These are phyloP conservation scores for Lasius fuliginosus DNA, from an alignment of 2,888 invertebrate species.

Conservation along the genomic window DNA sequence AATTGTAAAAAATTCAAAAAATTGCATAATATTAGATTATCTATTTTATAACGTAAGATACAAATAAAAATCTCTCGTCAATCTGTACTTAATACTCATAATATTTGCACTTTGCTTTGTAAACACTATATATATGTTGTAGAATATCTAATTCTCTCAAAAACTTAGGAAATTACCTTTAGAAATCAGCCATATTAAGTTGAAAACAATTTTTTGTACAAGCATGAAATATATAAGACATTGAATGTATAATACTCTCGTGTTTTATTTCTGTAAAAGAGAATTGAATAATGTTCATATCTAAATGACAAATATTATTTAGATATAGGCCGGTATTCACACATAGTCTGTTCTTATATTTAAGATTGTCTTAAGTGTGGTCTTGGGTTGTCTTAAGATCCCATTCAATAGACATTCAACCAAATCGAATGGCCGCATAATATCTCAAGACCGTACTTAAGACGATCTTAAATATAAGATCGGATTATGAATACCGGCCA, in stretches of 20 bases:
- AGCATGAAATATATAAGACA: conserved; percentile 40
- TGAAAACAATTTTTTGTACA: conserved; percentile 33
- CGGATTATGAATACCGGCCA: no score
- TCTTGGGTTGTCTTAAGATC: no score
- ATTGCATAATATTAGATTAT: conserved; percentile 12
- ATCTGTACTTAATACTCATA: conserved; percentile 69
- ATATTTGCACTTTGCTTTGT: conserved; percentile 7
- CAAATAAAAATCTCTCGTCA: conserved; percentile 32
- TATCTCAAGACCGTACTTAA: no score
- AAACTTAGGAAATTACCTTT: neutral
- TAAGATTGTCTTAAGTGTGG: no score
- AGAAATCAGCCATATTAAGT: conserved; percentile 22
- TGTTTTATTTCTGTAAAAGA: conserved; percentile 11
- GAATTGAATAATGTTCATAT: neutral
- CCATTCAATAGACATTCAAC: no score
- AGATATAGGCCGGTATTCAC: no score
- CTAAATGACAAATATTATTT: neutral
- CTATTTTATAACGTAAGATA: conserved; percentile 1
- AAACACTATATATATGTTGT: neutral
- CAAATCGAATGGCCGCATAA: no score
- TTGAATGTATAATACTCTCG: conserved; percentile 26
- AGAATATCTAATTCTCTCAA: conserved; percentile 1
- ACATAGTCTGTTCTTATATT: no score
- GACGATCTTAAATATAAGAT: no score
- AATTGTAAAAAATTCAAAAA: neutral